Evolutionary conservation across 2,113 vertebrate species (phyloP).

Genomic region (Carollia perspicillata): DNA sequence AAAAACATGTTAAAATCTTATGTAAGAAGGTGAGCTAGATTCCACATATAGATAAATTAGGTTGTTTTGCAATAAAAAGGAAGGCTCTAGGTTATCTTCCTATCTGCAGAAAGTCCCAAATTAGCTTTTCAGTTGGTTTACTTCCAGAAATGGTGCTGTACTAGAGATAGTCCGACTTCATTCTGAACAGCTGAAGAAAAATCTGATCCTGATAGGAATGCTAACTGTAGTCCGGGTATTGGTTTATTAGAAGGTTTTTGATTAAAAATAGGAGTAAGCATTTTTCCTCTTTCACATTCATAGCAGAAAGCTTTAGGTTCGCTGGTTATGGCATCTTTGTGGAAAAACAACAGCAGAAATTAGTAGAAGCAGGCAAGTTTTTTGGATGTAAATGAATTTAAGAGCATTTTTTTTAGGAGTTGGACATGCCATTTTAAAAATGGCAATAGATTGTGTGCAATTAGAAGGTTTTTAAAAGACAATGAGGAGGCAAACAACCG

Average conservation of each 20-base stretch:
- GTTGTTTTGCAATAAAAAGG: not conserved
- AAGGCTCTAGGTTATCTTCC: not conserved
- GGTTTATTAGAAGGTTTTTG: not conserved
- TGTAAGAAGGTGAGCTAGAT: not conserved
- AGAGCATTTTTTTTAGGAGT: not conserved
- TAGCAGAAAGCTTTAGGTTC: not conserved
- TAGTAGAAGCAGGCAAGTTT: not conserved
- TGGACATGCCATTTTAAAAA: not conserved
- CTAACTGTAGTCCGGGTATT: not conserved
- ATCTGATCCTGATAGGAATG: not conserved
- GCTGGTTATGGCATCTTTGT: not conserved
- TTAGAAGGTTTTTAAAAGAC: not conserved
- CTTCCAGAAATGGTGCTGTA: not conserved
- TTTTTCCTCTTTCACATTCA: not conserved
- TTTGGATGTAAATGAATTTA: not conserved
- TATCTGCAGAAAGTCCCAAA: not conserved
- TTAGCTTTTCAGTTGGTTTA: conserved; percentile 1
- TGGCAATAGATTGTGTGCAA: not conserved
- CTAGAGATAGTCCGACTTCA: conserved; percentile 16
- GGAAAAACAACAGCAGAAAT: not conserved
- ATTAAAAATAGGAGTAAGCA: not conserved
- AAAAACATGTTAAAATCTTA: not conserved
- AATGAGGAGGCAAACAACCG: too few species aligned
- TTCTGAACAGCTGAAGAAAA: not conserved
- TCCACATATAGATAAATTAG: not conserved